Evolutionary conservation across 1,140 invertebrate genomes (phyloP).

Genomic region (Phymastichus coffea): DNA sequence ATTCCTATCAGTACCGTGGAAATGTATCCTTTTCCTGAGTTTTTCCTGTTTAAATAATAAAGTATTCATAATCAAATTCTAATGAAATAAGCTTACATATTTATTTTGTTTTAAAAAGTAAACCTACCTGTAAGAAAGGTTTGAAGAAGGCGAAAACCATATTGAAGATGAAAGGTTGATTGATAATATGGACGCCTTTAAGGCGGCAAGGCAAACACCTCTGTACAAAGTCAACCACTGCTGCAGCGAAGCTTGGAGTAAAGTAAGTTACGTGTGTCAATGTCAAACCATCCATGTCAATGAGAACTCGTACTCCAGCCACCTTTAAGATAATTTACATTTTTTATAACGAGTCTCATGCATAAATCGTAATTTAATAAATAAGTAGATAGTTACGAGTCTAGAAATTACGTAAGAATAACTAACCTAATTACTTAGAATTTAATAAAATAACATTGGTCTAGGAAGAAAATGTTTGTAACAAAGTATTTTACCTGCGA

Average conservation of each 20-base stretch:
- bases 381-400: too few relatives aligned
- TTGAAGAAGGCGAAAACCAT: conserved; percentile 76
- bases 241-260: conserved; percentile 68
- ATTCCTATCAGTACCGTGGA: conserved; percentile 73
- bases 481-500: conserved; percentile 58
- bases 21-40: conserved; percentile 64
- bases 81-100: too few relatives aligned
- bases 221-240: conserved; percentile 66
- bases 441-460: too few relatives aligned
- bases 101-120: not conserved
- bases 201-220: conserved; percentile 68
- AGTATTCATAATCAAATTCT: too few relatives aligned
- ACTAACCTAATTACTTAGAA: too few relatives aligned
- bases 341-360: too few relatives aligned
- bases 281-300: conserved; percentile 69
- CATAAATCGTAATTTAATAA: not conserved
- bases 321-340: conserved; percentile 38
- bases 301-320: conserved; percentile 62
- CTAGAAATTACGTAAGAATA: too few relatives aligned
- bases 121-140: conserved; percentile 63
- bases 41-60: conserved; percentile 52
- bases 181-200: conserved; percentile 73
- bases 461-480: too few relatives aligned
- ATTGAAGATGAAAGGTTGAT: conserved; percentile 77
- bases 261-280: conserved; percentile 69